Evolutionary conservation across 1,140 invertebrate genomes (phyloP).

Genomic region (roundworm (Caenorhabditis elegans)): WBcel235 BX284603.4:8349001-8349500

Average conservation of each 20-base stretch:
- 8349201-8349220: not conserved
- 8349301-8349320: too few species aligned
- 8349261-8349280: not conserved
- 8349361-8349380: too few species aligned
- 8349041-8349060: conserved; percentile 8
- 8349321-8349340: too few species aligned
- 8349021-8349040: not conserved
- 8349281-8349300: too few species aligned
- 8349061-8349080: not conserved
- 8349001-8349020: too few species aligned
- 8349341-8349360: too few species aligned
- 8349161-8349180: not conserved
- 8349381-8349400: too few species aligned
- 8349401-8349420: too few species aligned
- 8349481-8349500: too few species aligned
- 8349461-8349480: too few species aligned
- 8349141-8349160: not conserved
- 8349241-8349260: not conserved
- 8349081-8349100: not conserved
- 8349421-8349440: too few species aligned
- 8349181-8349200: not conserved
- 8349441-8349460: too few species aligned
- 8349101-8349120: not conserved
- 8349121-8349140: not conserved
- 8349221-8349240: conserved; percentile 14